Evolutionary conservation across 2,888 invertebrate genomes (phyloP), one percentile per base, ranked within the genome.

Genomic region (Drosophila peninsularis): DNA sequence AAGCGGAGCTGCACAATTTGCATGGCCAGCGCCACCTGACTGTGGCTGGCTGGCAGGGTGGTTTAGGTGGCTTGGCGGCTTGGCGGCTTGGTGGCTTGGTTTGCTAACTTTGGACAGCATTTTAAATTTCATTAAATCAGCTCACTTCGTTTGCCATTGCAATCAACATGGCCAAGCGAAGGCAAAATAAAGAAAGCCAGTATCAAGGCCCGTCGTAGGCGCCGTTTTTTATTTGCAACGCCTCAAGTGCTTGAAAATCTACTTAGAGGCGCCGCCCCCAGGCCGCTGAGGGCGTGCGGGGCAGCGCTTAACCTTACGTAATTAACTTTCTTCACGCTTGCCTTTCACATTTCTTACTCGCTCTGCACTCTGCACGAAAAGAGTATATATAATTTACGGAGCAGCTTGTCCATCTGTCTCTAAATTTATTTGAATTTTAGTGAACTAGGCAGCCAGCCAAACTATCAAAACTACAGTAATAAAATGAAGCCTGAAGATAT

Each of bases 101-200:
- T 62, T 57, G 70, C 63, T 70, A 77, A 69, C 74, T 71, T 69
- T 62, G 81, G 77, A 71, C 62, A 80, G 74, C 72, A 66, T 75
- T 88, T 85, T 81, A 88, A 85, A 85, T 85, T 85, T 88, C 87
- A 85, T 85, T 85, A 85, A 88, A 86, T 88, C 87, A 73, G 84
- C 77, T 88, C 78, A 87, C 87, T 88, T 87, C 89, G 89, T 82
- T 84, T 88, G 86, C 88, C 80, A 84, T 81, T 83, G 82, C 85
- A 88, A 88, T 88, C 89, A 88, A 65, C 85, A 88, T 57, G 44
- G 86, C 75, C 32, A 36, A 30, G 64, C 36, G 42, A 62, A 62
- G 13, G 21, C 3, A 39, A 62, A 62, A 17, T 13, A 36, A 42
- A 34, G 65, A 62, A 72, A 78, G 47, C 69, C 54, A 49, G 49